phyloP scores from a whole-genome alignment of 2,113 vertebrate species.

The Corythoichthys haematopterus region DNA sequence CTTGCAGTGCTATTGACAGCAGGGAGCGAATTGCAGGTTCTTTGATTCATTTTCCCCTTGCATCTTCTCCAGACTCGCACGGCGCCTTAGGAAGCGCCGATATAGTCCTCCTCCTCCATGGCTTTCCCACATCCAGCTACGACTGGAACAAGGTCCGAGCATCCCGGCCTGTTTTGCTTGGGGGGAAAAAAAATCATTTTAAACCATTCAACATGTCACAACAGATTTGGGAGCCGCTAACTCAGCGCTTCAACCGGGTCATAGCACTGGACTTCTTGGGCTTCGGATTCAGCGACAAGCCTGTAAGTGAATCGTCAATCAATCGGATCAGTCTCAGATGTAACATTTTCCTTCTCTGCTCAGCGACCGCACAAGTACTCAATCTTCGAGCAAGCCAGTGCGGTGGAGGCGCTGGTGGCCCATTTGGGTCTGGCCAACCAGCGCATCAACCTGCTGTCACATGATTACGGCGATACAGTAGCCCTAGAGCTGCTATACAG shows the following conservation, averaged over 20 bases:
- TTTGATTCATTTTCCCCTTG: background rate
- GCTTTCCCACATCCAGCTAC: conserved; percentile 92
- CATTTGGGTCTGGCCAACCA: conserved; percentile 82
- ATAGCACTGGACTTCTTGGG: conserved; percentile 90
- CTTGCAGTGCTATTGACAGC: too few relatives aligned
- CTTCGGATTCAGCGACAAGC: conserved; percentile 97
- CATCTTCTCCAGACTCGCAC: conserved; percentile 69
- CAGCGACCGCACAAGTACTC: conserved; percentile 88
- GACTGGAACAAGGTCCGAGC: conserved; percentile 88
- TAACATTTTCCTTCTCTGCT: background rate
- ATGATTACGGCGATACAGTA: conserved; percentile 91
- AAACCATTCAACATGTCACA: background rate
- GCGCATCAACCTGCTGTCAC: conserved; percentile 84
- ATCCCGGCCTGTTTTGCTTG: too few relatives aligned
- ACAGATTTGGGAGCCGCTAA: conserved; percentile 92
- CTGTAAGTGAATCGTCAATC: conserved; percentile 69
- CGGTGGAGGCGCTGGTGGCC: conserved; percentile 81
- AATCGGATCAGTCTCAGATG: background rate
- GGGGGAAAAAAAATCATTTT: too few relatives aligned
- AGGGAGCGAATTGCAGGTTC: background rate
- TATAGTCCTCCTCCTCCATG: conserved; percentile 83
- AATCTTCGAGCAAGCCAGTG: conserved; percentile 91
- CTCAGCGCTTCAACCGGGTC: conserved; percentile 84
- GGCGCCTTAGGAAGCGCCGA: conserved; percentile 86
- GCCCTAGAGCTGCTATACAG: conserved; percentile 93